phyloP scores from a whole-genome alignment of 1,140 invertebrate species.

The Apis cerana region DNA sequence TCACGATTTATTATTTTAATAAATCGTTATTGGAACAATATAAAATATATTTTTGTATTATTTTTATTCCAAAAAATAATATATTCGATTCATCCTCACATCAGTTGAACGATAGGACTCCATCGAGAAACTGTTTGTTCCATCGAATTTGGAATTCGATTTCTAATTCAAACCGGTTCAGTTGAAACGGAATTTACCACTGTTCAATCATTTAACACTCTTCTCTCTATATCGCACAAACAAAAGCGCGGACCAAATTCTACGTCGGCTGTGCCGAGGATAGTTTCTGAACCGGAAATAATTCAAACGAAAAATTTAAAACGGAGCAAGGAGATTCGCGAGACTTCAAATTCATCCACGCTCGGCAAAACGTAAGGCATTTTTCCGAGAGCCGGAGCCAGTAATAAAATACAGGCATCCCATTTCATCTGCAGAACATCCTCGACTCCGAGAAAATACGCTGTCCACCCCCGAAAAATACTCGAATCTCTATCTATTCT shows the following conservation, averaged over 20 bases:
- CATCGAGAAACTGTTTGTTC: not conserved
- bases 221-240: too few species aligned
- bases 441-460: slow-evolving; percentile 33
- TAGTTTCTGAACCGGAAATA: not conserved
- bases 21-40: too few species aligned
- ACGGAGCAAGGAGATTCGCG: not conserved
- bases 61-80: not conserved
- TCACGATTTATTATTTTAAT: too few species aligned
- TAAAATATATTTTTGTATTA: too few species aligned
- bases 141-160: not conserved
- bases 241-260: not conserved
- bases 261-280: not conserved
- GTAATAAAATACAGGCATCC: slow-evolving; percentile 40
- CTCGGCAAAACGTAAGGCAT: not conserved
- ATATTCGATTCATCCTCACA: not conserved
- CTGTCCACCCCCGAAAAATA: slow-evolving; percentile 28
- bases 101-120: not conserved
- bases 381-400: not conserved
- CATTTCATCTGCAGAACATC: slow-evolving; percentile 28
- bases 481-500: slow-evolving; percentile 6
- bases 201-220: not conserved
- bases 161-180: not conserved
- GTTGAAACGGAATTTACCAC: not conserved
- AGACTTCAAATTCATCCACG: not conserved
- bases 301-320: slow-evolving; percentile 17